A percentile compares a stretch with the other conserved stretches of the same genome.
phyloP scores from a whole-genome alignment of 2,888 invertebrate genomes.

The Parthenolecanium corni region DNA sequence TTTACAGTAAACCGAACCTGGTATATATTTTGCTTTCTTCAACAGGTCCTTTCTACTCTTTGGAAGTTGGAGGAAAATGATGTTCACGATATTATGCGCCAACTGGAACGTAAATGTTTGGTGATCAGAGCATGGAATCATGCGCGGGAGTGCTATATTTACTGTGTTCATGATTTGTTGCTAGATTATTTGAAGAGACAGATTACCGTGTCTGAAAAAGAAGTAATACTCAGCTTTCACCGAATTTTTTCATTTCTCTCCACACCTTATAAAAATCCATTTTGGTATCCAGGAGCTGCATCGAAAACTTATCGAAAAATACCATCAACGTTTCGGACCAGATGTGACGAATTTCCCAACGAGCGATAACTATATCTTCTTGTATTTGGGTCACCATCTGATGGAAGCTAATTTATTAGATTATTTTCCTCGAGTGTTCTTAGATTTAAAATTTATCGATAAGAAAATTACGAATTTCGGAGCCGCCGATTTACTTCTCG shows the following conservation, averaged over 20 bases:
- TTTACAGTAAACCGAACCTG: not conserved
- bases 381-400: conserved; percentile 60
- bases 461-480: conserved; percentile 57
- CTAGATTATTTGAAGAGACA: conserved; percentile 49
- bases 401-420: conserved; percentile 45
- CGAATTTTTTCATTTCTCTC: not conserved
- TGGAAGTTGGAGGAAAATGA: conserved; percentile 42
- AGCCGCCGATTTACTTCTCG: conserved; percentile 55
- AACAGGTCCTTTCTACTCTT: conserved; percentile 42
- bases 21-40: not conserved
- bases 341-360: conserved; percentile 47
- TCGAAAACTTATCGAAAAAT: conserved; percentile 47
- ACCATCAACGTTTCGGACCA: conserved; percentile 42
- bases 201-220: conserved; percentile 38
- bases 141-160: conserved; percentile 50
- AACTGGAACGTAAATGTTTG: conserved; percentile 54
- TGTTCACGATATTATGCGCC: conserved; percentile 52
- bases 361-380: conserved; percentile 60
- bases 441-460: conserved; percentile 57
- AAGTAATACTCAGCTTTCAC: conserved; percentile 4
- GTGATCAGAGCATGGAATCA: conserved; percentile 51
- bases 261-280: not conserved
- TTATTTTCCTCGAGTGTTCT: conserved; percentile 50
- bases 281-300: conserved; percentile 43
- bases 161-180: conserved; percentile 59